These are phyloP conservation scores for Lutjanus argentimaculatus DNA, from an alignment of 2,797 vertebrate species.

Conservation along the genomic window DNA sequence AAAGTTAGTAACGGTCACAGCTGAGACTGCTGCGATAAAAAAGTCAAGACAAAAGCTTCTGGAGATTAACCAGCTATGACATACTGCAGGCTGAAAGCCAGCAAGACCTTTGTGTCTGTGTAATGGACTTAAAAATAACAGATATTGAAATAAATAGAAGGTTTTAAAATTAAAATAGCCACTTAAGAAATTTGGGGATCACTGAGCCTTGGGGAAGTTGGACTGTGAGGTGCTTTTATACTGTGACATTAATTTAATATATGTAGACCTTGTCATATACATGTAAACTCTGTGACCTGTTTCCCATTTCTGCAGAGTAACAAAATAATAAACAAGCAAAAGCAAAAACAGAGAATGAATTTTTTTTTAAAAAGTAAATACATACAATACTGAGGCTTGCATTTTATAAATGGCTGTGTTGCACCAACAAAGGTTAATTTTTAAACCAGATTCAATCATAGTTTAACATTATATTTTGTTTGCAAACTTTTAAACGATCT, in stretches of 20 bases:
- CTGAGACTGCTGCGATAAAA: slow-evolving; percentile 65
- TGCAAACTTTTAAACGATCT: too few species aligned
- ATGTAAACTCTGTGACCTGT: too few species aligned
- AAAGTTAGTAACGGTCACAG: slow-evolving; percentile 83
- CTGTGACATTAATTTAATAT: neutral
- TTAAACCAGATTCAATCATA: too few species aligned
- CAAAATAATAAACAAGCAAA: neutral
- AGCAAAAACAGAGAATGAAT: neutral
- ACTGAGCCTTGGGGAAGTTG: neutral
- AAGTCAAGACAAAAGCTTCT: slow-evolving; percentile 55
- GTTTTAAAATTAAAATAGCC: neutral
- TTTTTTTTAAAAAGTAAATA: too few species aligned
- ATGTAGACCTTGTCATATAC: neutral
- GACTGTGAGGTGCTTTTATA: neutral
- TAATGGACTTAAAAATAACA: neutral
- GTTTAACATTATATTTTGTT: too few species aligned
- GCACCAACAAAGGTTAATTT: too few species aligned
- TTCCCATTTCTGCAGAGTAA: neutral
- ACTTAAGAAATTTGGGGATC: neutral
- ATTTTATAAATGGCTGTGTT: neutral
- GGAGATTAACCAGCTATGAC: slow-evolving; percentile 17
- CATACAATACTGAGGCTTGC: neutral
- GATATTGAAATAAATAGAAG: neutral
- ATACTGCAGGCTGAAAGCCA: neutral
- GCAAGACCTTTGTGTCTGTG: neutral